Evolutionary conservation across 2,797 vertebrate genomes (phyloP).

Genomic region (Gallirallus australis): DNA sequence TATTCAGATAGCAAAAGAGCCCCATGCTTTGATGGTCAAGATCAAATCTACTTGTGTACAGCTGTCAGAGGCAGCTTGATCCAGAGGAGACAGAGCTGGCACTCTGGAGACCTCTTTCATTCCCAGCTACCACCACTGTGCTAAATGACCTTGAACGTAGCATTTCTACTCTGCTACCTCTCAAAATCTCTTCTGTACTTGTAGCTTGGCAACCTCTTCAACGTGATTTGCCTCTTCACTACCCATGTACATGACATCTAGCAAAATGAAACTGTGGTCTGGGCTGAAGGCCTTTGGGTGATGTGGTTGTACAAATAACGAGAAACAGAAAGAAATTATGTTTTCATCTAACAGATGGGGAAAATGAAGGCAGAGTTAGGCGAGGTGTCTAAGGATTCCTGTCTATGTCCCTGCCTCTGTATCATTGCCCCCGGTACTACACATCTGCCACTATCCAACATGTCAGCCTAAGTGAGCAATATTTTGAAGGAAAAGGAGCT

Average conservation of each 20-base stretch:
- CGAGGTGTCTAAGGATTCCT: not conserved
- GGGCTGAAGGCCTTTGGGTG: not conserved
- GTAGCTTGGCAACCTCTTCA: not conserved
- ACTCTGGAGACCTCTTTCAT: not conserved
- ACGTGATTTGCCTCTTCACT: not conserved
- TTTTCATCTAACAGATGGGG: not conserved
- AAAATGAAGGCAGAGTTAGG: not conserved
- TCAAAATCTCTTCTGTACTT: not conserved
- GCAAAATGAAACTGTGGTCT: not conserved
- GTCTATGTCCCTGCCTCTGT: not conserved
- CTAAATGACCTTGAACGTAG: not conserved
- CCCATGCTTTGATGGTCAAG: not conserved
- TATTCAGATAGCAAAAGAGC: not conserved
- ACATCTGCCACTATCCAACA: not conserved
- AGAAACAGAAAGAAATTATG: not conserved
- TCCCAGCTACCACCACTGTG: not conserved
- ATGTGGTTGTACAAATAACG: not conserved
- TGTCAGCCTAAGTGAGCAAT: not conserved
- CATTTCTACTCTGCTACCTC: not conserved
- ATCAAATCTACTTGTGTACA: not conserved
- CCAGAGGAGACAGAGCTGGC: not conserved
- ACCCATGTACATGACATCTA: not conserved
- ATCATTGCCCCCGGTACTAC: not conserved
- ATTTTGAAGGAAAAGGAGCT: not conserved
- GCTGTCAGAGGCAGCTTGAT: not conserved